Conservation (phyloP, 1,140 invertebrate species). For the Rhagoletis zephyria region DNA sequence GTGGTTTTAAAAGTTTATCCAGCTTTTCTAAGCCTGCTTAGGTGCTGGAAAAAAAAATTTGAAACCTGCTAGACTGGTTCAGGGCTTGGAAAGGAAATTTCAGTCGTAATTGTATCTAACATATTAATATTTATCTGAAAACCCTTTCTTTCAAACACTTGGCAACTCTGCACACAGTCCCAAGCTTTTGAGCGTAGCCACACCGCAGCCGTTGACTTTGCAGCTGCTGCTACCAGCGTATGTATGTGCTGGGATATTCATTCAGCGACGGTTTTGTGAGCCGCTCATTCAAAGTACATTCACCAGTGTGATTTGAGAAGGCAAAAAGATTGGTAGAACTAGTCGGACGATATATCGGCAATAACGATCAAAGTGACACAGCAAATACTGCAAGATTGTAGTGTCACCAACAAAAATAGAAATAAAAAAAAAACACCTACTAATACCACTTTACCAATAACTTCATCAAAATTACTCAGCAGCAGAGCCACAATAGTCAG, state of each 20-base stretch:
- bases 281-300: conserved; percentile 41
- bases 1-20: no score
- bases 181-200: neutral
- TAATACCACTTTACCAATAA: neutral
- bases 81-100: no score
- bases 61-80: no score
- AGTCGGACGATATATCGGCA: conserved; percentile 30
- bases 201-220: neutral
- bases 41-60: no score
- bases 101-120: no score
- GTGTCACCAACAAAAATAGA: conserved; percentile 39
- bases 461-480: conserved; percentile 9
- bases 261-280: conserved; percentile 39
- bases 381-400: neutral
- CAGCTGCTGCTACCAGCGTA: neutral
- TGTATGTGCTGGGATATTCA: neutral
- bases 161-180: neutral
- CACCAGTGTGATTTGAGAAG: conserved; percentile 47
- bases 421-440: neutral
- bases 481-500: neutral
- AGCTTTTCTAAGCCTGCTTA: no score
- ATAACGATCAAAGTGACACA: conserved; percentile 47
- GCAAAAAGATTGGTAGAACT: conserved; percentile 39
- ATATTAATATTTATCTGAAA: no score
- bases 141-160: neutral